A percentile compares a stretch with the other conserved stretches of the same genome.
phyloP scores from a whole-genome alignment of 1,140 invertebrate genomes.

The Hypothenemus hampei region DNA sequence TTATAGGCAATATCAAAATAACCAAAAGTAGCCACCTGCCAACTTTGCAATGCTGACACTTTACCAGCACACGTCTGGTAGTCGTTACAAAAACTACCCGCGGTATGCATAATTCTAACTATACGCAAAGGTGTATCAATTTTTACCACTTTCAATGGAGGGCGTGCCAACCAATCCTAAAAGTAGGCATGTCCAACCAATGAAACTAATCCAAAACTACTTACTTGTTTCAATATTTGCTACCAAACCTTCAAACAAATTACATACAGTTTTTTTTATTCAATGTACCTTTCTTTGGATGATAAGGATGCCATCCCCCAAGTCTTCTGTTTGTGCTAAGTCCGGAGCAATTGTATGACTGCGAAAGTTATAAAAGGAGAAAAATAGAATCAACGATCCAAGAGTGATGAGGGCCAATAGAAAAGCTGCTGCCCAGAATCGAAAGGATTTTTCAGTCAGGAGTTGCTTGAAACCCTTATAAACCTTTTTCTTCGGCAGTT shows the following conservation, averaged over 20 bases:
- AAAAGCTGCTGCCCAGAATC: background rate
- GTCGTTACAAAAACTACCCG: slow-evolving; percentile 36
- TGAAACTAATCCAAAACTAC: too few relatives aligned
- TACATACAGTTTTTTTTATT: background rate
- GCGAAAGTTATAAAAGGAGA: background rate
- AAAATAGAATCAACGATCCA: background rate
- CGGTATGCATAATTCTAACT: slow-evolving; percentile 48
- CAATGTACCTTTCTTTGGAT: slow-evolving; percentile 17
- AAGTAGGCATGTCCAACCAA: too few relatives aligned
- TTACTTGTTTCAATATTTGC: background rate
- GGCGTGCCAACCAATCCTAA: slow-evolving; percentile 19
- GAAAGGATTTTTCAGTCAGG: slow-evolving; percentile 1
- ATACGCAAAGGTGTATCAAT: slow-evolving; percentile 8
- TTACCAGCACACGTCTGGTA: slow-evolving; percentile 44
- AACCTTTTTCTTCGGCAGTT: background rate
- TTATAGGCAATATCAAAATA: slow-evolving; percentile 54
- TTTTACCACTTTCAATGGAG: slow-evolving; percentile 3
- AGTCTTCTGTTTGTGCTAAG: slow-evolving; percentile 9
- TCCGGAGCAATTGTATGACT: background rate
- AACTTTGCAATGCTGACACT: slow-evolving; percentile 45
- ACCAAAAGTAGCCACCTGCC: slow-evolving; percentile 36
- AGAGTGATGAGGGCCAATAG: slow-evolving; percentile 2
- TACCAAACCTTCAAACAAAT: background rate
- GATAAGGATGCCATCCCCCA: slow-evolving; percentile 20
- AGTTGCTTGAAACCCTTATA: background rate